A percentile compares a stretch with the other conserved stretches of the same genome.
Conservation (phyloP, 2,888 invertebrate species). For the Drosophila flavopinicola region DNA sequence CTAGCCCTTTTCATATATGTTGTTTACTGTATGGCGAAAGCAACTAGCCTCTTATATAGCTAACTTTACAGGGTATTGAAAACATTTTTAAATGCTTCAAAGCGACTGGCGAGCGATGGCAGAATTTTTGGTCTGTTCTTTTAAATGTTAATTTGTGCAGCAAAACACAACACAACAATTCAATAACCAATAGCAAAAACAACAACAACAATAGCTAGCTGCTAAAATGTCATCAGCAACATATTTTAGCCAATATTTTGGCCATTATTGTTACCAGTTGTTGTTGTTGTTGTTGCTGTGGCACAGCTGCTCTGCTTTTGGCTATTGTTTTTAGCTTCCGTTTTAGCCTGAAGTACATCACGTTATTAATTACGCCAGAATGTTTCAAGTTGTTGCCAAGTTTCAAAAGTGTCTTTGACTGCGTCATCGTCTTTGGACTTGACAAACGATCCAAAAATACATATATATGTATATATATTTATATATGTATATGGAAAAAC, state of each 20-base stretch:
- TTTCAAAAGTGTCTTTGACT: constrained; percentile 36
- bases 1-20: too few relatives aligned
- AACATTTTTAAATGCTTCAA: constrained; percentile 44
- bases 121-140: constrained; percentile 66
- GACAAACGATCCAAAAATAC: constrained; percentile 50
- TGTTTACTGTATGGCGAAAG: too few relatives aligned
- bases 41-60: background rate
- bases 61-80: constrained; percentile 30
- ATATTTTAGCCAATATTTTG: constrained; percentile 40
- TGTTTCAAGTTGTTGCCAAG: constrained; percentile 24
- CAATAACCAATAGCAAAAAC: constrained; percentile 61
- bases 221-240: constrained; percentile 61
- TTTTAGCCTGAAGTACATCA: constrained; percentile 57
- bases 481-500: too few relatives aligned
- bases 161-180: constrained; percentile 68
- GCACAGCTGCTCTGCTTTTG: constrained; percentile 29
- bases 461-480: too few relatives aligned
- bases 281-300: constrained; percentile 1
- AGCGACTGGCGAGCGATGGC: constrained; percentile 32
- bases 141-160: constrained; percentile 65
- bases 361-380: constrained; percentile 61
- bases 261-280: too few relatives aligned
- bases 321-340: constrained; percentile 55
- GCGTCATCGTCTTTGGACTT: constrained; percentile 41
- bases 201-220: constrained; percentile 21